Base-by-base conservation (phyloP, 92 coral and sea anemone genomes). In the Phymanthus crucifer region DNA sequence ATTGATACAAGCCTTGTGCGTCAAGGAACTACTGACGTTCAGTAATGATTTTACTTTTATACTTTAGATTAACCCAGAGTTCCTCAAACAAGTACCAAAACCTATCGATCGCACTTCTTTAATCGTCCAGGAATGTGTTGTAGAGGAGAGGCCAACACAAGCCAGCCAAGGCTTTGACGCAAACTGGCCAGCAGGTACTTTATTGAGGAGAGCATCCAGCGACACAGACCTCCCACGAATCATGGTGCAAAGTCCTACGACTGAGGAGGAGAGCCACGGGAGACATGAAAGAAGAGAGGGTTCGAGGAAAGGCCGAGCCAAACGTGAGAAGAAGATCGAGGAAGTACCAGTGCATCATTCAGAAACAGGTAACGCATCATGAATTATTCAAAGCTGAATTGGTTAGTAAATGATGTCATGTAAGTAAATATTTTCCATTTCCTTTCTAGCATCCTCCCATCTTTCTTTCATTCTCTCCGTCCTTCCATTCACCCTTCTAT, bases 211-310 rank as follows among this genome's bases (percentile, higher is more conserved):
- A 13, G 79, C 73, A 38, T 71, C 82, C 70, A 89, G 93, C 45
- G 93, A 83, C 26, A 90, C 87, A 21, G 78, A 82, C 48, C 84
- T 90, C 29, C 97, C 97, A 27, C 79, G 85, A 34, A 88, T 93
- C 65, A 80, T 77, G 56, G 90, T 93, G 7, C 92, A 90, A 65
- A 93, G 97, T 47, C 97, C 97, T 13, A 93, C 97, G 2, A 93
- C 94, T 12, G 97, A 93, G 23, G 97, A 93, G 23, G 89, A 89
- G 36, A 77, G 81, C 18, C 29, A 37, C 21, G 52, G 40, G 24
- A 77, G 66, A 34, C 32, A 76, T 3, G 43, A 34, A 57, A 32
- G 38, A 24, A n/a, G 54, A 19, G 43, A 19, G 12, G 76, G 50
- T 0, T 46, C 23, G 18, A 79, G 70, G 32, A 68, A 79, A 73